These are phyloP conservation scores for Tetragonula clypearis DNA, from an alignment of 1,140 invertebrate genomes.

Conservation along the genomic window DNA sequence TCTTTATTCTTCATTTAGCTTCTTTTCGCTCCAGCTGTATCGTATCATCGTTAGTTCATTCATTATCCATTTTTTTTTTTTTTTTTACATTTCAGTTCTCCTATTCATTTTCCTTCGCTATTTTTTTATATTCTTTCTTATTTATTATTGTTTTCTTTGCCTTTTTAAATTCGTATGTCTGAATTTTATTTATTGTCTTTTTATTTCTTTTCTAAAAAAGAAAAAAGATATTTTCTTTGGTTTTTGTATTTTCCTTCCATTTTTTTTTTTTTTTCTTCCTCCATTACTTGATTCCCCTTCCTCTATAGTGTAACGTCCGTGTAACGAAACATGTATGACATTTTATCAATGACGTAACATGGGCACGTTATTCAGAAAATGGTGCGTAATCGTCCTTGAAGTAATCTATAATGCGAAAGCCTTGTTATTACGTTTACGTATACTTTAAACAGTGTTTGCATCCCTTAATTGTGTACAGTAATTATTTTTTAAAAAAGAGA, in stretches of 20 bases:
- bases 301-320: neutral
- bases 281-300: no score
- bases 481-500: neutral
- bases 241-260: neutral
- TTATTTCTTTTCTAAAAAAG: neutral
- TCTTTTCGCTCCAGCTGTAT: neutral
- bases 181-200: neutral
- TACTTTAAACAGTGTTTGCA: neutral
- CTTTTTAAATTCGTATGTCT: neutral
- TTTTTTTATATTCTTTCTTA: neutral
- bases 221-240: neutral
- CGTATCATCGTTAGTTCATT: neutral
- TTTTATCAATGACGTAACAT: slow-evolving; percentile 37
- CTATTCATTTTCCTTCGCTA: neutral
- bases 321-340: slow-evolving; percentile 3
- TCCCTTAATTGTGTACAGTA: neutral
- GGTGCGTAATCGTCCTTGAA: slow-evolving; percentile 1
- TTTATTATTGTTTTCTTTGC: neutral
- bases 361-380: neutral
- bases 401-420: slow-evolving; percentile 2
- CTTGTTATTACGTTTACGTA: neutral
- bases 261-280: neutral
- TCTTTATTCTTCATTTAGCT: no score
- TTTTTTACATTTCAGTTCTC: neutral
- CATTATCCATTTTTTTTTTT: neutral